A percentile compares a stretch with the other conserved stretches of the same genome.
phyloP scores from a whole-genome alignment of 2,888 invertebrate genomes.

The Tholera decimalis region DNA sequence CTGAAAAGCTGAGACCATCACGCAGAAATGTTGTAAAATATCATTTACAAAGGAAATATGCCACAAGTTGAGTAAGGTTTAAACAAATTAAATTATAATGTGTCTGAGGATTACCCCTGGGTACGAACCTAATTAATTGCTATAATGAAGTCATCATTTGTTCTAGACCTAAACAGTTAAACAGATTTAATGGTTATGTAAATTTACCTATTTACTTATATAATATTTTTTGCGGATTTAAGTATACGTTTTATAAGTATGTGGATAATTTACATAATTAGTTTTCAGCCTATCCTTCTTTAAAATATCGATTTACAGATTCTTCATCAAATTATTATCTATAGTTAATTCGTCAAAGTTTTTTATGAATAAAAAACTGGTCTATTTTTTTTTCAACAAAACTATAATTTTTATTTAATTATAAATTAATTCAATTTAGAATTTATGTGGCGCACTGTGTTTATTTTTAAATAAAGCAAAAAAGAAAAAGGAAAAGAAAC shows the following conservation, averaged over 20 bases:
- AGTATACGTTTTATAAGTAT: not conserved
- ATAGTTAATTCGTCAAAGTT: too few relatives aligned
- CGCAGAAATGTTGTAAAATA: too few relatives aligned
- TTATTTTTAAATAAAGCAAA: too few relatives aligned
- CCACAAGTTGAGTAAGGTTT: constrained; percentile 17
- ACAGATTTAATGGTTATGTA: constrained; percentile 8
- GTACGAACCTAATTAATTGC: not conserved
- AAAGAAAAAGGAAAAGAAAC: too few relatives aligned
- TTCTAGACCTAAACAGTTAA: not conserved
- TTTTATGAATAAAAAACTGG: too few relatives aligned
- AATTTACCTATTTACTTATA: not conserved
- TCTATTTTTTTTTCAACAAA: too few relatives aligned
- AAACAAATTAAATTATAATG: constrained; percentile 8
- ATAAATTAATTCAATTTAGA: too few relatives aligned
- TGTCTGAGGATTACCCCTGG: constrained; percentile 5
- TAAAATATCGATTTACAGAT: too few relatives aligned
- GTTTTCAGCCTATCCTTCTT: constrained; percentile 1
- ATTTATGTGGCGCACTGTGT: too few relatives aligned
- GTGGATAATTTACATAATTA: constrained; percentile 2
- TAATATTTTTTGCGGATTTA: not conserved
- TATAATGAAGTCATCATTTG: constrained; percentile 1
- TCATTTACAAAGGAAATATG: constrained; percentile 51
- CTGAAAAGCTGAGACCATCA: not conserved
- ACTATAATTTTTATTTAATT: too few relatives aligned
- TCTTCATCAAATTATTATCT: too few relatives aligned